phyloP scores from a whole-genome alignment of 64 coral and sea anemone genomes.

The Porites australiensis region DNA sequence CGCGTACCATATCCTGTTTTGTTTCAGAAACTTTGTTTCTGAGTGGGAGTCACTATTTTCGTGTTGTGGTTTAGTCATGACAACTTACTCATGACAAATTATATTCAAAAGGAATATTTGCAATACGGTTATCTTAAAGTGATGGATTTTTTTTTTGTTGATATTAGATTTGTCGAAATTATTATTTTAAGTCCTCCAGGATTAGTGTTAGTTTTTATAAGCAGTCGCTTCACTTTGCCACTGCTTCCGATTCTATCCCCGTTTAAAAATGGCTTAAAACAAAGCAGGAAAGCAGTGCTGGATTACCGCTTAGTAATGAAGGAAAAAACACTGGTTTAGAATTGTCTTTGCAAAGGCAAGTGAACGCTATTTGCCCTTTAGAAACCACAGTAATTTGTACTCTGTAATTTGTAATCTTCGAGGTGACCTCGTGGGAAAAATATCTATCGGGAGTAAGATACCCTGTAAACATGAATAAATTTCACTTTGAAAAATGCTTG shows the following conservation, averaged over 20 bases:
- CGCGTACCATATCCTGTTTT: neutral
- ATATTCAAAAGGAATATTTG: no score
- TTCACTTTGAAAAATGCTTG: no score
- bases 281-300: slow-evolving; percentile 14
- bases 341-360: neutral
- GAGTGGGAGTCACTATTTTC: neutral
- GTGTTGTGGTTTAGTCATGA: neutral
- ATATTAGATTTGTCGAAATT: no score
- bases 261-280: neutral
- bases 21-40: neutral
- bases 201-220: neutral
- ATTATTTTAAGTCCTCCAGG: no score
- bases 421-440: no score
- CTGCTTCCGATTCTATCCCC: neutral
- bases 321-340: neutral
- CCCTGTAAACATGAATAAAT: no score
- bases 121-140: no score
- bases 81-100: no score
- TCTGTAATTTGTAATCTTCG: neutral
- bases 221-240: neutral
- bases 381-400: neutral
- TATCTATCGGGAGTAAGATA: no score
- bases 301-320: neutral
- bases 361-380: neutral
- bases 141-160: no score